Conservation (phyloP, 1,140 invertebrate genomes). For the Drosophila bocqueti region DNA sequence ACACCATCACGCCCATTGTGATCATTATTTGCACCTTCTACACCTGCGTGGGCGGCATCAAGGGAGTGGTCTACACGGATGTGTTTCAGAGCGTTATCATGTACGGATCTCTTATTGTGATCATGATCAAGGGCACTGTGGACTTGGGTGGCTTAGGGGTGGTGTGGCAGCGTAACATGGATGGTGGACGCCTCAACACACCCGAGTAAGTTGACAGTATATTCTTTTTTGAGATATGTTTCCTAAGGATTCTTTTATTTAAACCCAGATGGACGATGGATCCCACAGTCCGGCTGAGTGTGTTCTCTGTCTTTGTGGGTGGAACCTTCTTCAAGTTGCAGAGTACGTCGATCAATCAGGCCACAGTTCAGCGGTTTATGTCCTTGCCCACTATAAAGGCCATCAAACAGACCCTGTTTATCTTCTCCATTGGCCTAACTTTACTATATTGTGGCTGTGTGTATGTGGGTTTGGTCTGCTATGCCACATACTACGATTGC, state of each 20-base stretch:
- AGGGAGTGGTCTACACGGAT: conserved; percentile 97
- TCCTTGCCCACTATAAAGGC: conserved; percentile 64
- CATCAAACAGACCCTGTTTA: conserved; percentile 82
- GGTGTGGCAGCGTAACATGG: conserved; percentile 90
- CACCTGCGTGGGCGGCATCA: conserved; percentile 95
- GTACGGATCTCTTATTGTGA: conserved; percentile 92
- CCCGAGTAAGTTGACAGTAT: conserved; percentile 88
- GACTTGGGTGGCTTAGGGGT: conserved; percentile 91
- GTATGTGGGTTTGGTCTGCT: conserved; percentile 91
- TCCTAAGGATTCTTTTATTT: neutral
- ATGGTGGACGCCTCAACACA: conserved; percentile 90
- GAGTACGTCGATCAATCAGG: conserved; percentile 93
- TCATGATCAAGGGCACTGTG: conserved; percentile 92
- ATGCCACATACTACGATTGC: conserved; percentile 91
- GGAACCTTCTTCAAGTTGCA: conserved; percentile 94
- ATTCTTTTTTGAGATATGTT: neutral
- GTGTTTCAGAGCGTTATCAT: conserved; percentile 94
- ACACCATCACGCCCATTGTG: conserved; percentile 92
- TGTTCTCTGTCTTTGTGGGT: conserved; percentile 91
- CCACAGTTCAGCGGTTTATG: conserved; percentile 93
- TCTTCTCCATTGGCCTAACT: conserved; percentile 88
- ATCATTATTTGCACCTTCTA: conserved; percentile 96
- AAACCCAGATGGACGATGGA: conserved; percentile 88
- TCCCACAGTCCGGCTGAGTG: conserved; percentile 90
- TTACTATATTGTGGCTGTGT: conserved; percentile 88